Base-by-base conservation (phyloP, 2,888 invertebrate genomes). In the Tineola bisselliella region DNA sequence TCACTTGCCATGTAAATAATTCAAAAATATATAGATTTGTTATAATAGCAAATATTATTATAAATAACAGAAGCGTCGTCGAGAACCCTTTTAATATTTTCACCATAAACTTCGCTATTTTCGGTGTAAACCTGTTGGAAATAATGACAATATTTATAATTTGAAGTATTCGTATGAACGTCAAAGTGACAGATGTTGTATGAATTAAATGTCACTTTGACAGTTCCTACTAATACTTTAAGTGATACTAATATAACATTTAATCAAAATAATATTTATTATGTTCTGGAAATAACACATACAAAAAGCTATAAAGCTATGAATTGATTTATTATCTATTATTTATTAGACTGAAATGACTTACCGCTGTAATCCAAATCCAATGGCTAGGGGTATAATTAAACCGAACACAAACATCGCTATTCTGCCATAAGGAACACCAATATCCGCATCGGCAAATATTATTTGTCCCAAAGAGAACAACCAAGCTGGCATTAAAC, bases 21-120 rank as follows among this genome's bases (percentile, higher is more conserved):
- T 93, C 82, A 74, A 98, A 97, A 62, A 98, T 90, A 77, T 96
- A 97, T 60, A 94, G 76, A 79, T 98, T 97, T n/a, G 95, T 93
- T 62, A 93, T 89, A 54, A 95, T 92, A 0, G 97, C 97, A 77
- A 97, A 96, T 5, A 93, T 76, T 4, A 97, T 89, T 65, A 97
- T 95, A 70, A 95, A 94, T 11, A 96, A 69, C 63, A 97, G 91
- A 61, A 97, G 87, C 18, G 92, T 76, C 0, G 92, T 88, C 0
- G 96, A 94, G 70, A 96, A 93, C 1, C 94, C 95, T 71, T 97
- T 97, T 62, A 97, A 88, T 59, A 95, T 91, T 60, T 92, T 89
- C 59, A 93, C 93, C 83, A 96, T 88, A 65, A 94, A 86, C 11
- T 88, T 87, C 0, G 93, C 90, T 0, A 93, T 67, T 54, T 87